phyloP scores from a whole-genome alignment of 1,140 invertebrate genomes.

The Zaprionus inermis region DNA sequence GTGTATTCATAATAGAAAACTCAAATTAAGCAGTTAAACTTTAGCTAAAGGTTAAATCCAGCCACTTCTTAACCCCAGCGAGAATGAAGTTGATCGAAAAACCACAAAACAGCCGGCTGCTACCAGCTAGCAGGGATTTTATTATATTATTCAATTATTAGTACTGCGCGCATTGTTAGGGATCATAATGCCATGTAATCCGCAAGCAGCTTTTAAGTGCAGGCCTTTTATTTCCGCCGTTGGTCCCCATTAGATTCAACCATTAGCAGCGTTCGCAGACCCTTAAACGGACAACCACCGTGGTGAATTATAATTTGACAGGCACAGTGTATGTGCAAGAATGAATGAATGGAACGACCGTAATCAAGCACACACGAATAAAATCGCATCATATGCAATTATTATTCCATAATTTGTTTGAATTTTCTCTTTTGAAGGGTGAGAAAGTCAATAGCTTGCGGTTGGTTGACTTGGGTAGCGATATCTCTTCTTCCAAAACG shows the following conservation, averaged over 20 bases:
- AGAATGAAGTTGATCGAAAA: neutral
- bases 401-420: conserved; percentile 83
- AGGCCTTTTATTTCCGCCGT: conserved; percentile 75
- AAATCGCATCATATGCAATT: conserved; percentile 72
- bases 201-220: conserved; percentile 67
- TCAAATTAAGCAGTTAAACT: neutral
- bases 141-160: conserved; percentile 80
- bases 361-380: conserved; percentile 46
- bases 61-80: neutral
- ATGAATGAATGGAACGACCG: conserved; percentile 41
- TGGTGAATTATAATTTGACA: conserved; percentile 42
- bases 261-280: conserved; percentile 41
- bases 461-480: conserved; percentile 13
- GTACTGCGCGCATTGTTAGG: conserved; percentile 57
- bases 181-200: conserved; percentile 75
- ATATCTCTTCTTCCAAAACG: neutral
- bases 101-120: neutral
- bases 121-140: conserved; percentile 42
- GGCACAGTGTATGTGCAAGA: conserved; percentile 46
- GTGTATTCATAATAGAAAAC: neutral
- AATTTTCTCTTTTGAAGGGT: conserved; percentile 57
- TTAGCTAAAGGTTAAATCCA: neutral
- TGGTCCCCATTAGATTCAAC: conserved; percentile 63
- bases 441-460: conserved; percentile 75
- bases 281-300: conserved; percentile 61